Percentiles rank a stretch among this genome's conserved stretches.
These are phyloP conservation scores for Pristis pectinata DNA, from an alignment of 2,797 vertebrate genomes.

Conservation along the genomic window DNA sequence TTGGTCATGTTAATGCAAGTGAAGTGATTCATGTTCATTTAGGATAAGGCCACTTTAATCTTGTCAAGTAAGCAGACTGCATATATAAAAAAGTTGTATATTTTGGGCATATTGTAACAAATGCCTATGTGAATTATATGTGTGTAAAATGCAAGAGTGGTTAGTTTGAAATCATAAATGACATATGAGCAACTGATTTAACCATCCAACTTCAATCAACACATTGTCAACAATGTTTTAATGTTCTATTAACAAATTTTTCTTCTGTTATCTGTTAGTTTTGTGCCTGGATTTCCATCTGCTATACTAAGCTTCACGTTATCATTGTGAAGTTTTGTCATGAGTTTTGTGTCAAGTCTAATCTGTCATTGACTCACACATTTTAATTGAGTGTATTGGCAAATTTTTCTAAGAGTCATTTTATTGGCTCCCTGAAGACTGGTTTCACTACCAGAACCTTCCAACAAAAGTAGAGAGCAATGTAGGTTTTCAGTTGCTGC, in stretches of 20 bases:
- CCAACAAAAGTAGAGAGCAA: too few relatives aligned
- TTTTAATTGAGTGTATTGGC: neutral
- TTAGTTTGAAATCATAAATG: slow-evolving; percentile 11
- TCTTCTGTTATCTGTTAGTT: neutral
- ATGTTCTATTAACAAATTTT: neutral
- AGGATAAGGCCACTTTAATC: neutral
- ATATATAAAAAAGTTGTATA: neutral
- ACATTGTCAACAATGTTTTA: neutral
- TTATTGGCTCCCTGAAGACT: neutral
- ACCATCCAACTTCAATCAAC: neutral
- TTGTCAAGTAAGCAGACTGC: neutral
- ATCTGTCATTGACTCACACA: neutral
- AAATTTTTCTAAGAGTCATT: neutral
- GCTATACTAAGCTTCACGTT: neutral
- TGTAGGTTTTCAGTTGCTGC: neutral
- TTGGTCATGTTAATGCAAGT: neutral
- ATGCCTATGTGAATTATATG: neutral
- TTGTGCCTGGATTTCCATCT: neutral
- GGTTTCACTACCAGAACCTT: neutral
- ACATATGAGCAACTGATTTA: neutral
- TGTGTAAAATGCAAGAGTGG: neutral
- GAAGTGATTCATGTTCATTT: neutral
- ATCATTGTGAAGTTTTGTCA: neutral
- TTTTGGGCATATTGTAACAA: neutral
- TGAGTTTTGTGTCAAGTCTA: neutral